Evolutionary conservation across 2,797 vertebrate genomes (phyloP), one percentile per base, ranked within the genome.

Genomic region (Gadopsis bispinosus): DNA sequence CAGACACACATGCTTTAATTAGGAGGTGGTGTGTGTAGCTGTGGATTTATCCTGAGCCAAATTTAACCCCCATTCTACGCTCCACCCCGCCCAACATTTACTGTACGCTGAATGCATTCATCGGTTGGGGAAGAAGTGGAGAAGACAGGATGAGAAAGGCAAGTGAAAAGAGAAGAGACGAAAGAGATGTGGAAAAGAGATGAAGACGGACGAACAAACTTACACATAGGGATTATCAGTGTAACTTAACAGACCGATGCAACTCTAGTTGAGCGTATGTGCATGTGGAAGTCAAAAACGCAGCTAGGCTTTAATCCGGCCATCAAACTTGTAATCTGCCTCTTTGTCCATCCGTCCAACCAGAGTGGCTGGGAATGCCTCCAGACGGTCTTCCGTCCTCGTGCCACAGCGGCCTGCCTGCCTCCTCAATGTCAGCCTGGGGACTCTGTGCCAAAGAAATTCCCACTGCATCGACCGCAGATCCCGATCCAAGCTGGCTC

Each of bases 361-460:
- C 81, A 67, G 65, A 29, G 69, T 67, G 82, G 83, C 77, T 84
- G 76, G 89, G 85, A 92, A 69, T 48, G 69, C 45, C 2, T 78
- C 87, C 91, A 89, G 77, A 31, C 3, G 0, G 43, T 60, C 70
- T 59, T 83, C 73, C 35, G 31, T 82, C 75, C 82, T 69, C 59
- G 65, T 83, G 81, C 84, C 63, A 75, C 69, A 72, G 69, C 50
- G 39, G 79, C 61, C 22, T 43, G 73, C 75, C 68, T 53, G 68
- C 79, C 78, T 69, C 54, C 59, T 53, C 77, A 89, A 73, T 86
- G 87, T 88, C 88, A 83, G 82, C 87, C 83, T 73, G 83, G n/a
- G 59, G 48, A 53, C 29, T 66, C 50, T 1, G 31, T 79, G 91
- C 91, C 91, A 93, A 79, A 83, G 82, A 90, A 85, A 88, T 91